Evolutionary conservation across 2,888 invertebrate species (phyloP).

Genomic region (Yponomeuta malinellus): DNA sequence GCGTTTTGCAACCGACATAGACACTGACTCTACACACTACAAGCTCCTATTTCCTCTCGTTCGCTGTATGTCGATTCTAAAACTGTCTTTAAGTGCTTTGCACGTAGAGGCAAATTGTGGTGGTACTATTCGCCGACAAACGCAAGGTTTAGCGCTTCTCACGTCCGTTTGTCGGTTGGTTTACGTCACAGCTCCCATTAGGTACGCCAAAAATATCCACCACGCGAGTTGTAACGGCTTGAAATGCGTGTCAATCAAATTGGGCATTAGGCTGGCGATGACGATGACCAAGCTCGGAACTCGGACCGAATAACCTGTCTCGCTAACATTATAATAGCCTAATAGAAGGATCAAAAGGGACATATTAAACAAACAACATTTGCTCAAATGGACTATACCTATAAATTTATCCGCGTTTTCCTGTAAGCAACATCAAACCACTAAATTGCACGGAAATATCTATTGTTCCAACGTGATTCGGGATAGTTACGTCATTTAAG

Average conservation of each 20-base stretch:
- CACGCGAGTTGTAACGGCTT: constrained; percentile 46
- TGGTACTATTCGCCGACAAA: constrained; percentile 34
- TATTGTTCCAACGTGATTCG: no score
- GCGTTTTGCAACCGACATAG: constrained; percentile 50
- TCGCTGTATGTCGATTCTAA: constrained; percentile 20
- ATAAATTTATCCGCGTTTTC: no score
- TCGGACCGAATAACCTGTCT: constrained; percentile 13
- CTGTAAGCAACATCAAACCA: no score
- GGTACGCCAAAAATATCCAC: constrained; percentile 52
- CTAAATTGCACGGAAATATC: no score
- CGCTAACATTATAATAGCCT: background rate
- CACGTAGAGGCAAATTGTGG: constrained; percentile 21
- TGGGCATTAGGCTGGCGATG: constrained; percentile 42
- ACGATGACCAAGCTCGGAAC: constrained; percentile 29
- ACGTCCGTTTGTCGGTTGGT: constrained; percentile 37
- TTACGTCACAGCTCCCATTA: constrained; percentile 60
- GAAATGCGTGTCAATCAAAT: constrained; percentile 68
- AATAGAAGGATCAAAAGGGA: background rate
- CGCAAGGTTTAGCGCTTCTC: constrained; percentile 53
- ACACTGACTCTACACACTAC: background rate
- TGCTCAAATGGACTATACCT: no score
- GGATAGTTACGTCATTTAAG: no score
- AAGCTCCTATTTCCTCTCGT: background rate
- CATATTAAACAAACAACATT: no score
- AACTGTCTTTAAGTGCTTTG: constrained; percentile 18